phyloP scores from a whole-genome alignment of 2,888 invertebrate species.

The Volucella inanis region DNA sequence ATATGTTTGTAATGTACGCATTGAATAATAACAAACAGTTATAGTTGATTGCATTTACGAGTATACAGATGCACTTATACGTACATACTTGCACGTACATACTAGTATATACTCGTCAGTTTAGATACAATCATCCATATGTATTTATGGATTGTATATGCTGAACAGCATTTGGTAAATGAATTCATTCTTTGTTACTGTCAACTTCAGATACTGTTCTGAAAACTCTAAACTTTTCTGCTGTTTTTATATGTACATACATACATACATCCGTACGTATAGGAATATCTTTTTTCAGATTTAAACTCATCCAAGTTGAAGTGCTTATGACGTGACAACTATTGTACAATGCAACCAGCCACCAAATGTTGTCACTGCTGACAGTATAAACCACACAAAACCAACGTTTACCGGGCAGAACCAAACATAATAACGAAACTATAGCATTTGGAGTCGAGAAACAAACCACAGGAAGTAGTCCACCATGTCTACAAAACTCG shows the following conservation, averaged over 20 bases:
- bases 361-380: conserved; percentile 66
- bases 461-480: conserved; percentile 73
- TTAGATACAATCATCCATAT: not conserved
- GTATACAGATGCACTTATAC: not conserved
- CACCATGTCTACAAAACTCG: conserved; percentile 73
- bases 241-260: conserved; percentile 39
- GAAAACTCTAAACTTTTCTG: conserved; percentile 44
- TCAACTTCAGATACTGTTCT: conserved; percentile 47
- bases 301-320: conserved; percentile 64
- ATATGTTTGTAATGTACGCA: not conserved
- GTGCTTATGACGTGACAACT: conserved; percentile 71
- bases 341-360: conserved; percentile 57
- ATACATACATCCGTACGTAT: too few species aligned
- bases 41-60: not conserved
- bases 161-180: conserved; percentile 22
- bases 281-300: conserved; percentile 35
- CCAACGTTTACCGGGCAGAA: conserved; percentile 68
- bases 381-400: conserved; percentile 41
- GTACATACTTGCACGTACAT: not conserved
- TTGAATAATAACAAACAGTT: not conserved
- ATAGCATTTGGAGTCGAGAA: conserved; percentile 51
- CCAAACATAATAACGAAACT: conserved; percentile 67
- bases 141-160: not conserved
- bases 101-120: too few species aligned
- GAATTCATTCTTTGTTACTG: conserved; percentile 40